A percentile compares a stretch with the other conserved stretches of the same genome.
These are phyloP conservation scores for Myotis findleyi DNA, from an alignment of 2,797 vertebrate genomes.

Conservation along the genomic window DNA sequence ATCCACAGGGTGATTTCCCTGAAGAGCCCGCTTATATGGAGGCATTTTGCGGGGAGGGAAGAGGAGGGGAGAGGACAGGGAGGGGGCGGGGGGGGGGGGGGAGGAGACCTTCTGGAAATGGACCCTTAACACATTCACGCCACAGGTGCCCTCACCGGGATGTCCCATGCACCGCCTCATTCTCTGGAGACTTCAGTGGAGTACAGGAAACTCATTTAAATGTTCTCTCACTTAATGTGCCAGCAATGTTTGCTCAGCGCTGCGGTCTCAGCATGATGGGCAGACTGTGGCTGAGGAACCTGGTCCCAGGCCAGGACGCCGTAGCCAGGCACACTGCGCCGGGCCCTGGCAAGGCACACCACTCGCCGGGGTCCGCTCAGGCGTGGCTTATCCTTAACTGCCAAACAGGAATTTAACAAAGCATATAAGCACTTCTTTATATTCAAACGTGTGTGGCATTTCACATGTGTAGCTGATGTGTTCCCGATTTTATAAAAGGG, in stretches of 20 bases:
- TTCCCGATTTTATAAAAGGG: background rate
- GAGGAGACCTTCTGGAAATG: background rate
- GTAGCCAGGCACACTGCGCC: fast-evolving
- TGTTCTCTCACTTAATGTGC: background rate
- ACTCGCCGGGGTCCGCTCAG: fast-evolving
- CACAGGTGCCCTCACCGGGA: background rate
- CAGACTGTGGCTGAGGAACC: background rate
- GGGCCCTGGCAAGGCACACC: fast-evolving
- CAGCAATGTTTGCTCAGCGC: background rate
- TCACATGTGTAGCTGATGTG: background rate
- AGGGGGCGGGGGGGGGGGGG: fast-evolving
- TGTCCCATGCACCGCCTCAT: conserved; percentile 7
- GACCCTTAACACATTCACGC: conserved; percentile 9
- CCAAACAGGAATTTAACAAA: background rate
- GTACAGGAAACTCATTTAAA: conserved; percentile 7
- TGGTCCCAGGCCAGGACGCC: background rate
- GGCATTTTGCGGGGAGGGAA: background rate
- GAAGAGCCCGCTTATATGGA: background rate
- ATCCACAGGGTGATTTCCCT: conserved; percentile 54
- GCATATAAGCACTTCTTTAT: background rate
- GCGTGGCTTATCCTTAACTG: background rate
- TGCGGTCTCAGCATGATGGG: background rate
- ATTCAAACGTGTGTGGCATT: background rate
- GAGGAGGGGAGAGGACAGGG: no score
- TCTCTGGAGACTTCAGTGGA: background rate